Base-by-base conservation (phyloP, 1,140 invertebrate genomes). In the Streblospio benedicti region DNA sequence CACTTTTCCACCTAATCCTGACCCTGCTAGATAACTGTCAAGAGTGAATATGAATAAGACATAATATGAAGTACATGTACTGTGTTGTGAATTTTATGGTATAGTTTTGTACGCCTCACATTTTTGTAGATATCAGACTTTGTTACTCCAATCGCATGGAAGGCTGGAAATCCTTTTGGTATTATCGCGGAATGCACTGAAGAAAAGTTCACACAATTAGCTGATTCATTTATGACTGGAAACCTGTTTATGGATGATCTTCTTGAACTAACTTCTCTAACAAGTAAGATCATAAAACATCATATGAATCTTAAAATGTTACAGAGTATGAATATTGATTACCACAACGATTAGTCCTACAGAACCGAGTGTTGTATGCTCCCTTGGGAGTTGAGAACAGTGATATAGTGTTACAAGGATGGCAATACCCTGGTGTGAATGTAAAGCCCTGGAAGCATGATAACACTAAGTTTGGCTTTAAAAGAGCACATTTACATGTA, bases 71-170 rank as follows among this genome's bases (percentile, higher is more conserved):
- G n/a, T n/a, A n/a, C n/a, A n/a, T n/a, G n/a, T n/a, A n/a, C n/a
- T n/a, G n/a, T n/a, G n/a, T n/a, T n/a, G n/a, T n/a, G n/a, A n/a
- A n/a, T n/a, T n/a, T n/a, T n/a, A n/a, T n/a, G n/a, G n/a, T n/a
- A n/a, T n/a, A n/a, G n/a, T n/a, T n/a, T n/a, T n/a, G n/a, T n/a
- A n/a, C n/a, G n/a, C n/a, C n/a, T n/a, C n/a, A n/a, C 30, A 47
- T 47, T 47, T 35, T 49, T 41, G 18, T 54, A 74, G 72, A 60
- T 73, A 6, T 47, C 69, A n/a, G 52, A 66, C 28, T 63, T 66
- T 56, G 68, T 68, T 20, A 60, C 45, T 20, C 67, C 71, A 2
- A 4, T 74, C 23, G 73, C 73, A 4, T 75, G 73, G 73, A 69
- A 64, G 31, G 59, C 66, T 25, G 72, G 69, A 14, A 59, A 61